Evolutionary conservation across 1,140 invertebrate genomes (phyloP), one percentile per base, ranked within the genome.

Genomic region (Microplitis mediator): DNA sequence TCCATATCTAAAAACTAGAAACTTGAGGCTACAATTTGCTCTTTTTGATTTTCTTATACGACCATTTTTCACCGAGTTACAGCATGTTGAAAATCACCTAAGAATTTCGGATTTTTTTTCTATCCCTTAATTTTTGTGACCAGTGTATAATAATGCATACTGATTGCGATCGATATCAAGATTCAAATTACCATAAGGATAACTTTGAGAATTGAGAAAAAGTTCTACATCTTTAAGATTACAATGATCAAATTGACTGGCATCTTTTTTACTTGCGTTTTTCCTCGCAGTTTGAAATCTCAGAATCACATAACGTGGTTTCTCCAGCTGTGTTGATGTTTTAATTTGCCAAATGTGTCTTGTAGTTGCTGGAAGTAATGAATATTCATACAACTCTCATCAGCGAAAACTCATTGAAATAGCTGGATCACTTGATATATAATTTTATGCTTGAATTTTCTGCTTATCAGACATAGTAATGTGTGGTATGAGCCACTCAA

Each of bases 331-430:
- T 16, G 66, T 78, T 51, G 76, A 76, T 4, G 71, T 75, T 71
- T 80, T 82, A 0, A 81, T 75, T 3, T 68, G 62, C 80, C 81
- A 80, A 4, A 76, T 61, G 65, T 77, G 72, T 56, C 79, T 77
- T 11, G 69, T 71, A 0, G 78, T 76, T 36, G 39, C 39, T n/a
- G 84, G 79, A n/a, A 86, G 62, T 4, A 75, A 11, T 35, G 82
- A 80, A 80, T 84, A 84, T 66, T 85, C 80, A 74, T 84, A 81
- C 11, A 85, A 52, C 66, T 85, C 79, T 83, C 84, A 84, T 1
- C 71, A 74, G 32, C 81, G 77, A 73, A 83, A 85, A 66, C 79
- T 74, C 8, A 85, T 79, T 23, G 64, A 32, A 58, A 81, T 75
- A 3, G 72, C 51, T 75, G 56, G 32, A 69, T 80, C 74, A 70